Evolutionary conservation across 2,888 invertebrate species (phyloP).

Genomic region (Drosophila prolongata): DNA sequence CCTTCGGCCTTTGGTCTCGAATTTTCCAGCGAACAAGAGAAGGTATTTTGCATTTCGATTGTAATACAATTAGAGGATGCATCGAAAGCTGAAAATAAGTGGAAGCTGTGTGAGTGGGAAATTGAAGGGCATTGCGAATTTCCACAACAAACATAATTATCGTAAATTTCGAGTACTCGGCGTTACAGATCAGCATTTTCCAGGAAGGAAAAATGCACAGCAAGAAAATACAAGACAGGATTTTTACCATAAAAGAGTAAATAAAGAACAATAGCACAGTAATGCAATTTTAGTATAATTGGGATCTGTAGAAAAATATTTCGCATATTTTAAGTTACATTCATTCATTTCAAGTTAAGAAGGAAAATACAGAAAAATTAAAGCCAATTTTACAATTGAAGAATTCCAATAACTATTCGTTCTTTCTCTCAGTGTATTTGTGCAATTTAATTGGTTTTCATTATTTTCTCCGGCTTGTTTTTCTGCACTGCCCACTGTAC

Average conservation of each 20-base stretch:
- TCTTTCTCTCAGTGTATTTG: not conserved
- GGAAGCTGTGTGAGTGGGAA: not conserved
- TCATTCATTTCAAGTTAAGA: too few species aligned
- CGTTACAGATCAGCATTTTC: not conserved
- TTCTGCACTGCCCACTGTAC: constrained; percentile 1
- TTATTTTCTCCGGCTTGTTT: not conserved
- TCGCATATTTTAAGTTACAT: too few species aligned
- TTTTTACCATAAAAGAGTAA: too few species aligned
- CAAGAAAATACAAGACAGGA: not conserved
- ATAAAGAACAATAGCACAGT: too few species aligned
- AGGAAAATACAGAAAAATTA: too few species aligned
- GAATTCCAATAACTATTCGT: too few species aligned
- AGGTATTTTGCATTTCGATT: constrained; percentile 10
- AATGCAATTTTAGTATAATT: too few species aligned
- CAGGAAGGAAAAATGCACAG: not conserved
- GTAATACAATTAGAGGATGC: constrained; percentile 32
- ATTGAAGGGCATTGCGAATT: not conserved
- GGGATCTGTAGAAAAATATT: too few species aligned
- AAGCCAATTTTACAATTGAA: too few species aligned
- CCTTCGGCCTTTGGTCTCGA: constrained; percentile 12
- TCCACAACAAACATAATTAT: constrained; percentile 24
- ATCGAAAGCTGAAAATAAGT: constrained; percentile 21
- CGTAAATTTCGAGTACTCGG: not conserved
- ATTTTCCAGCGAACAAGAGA: constrained; percentile 1
- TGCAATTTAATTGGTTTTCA: constrained; percentile 7